Base-by-base conservation (phyloP, 2,888 invertebrate genomes). In the Thera britannica region DNA sequence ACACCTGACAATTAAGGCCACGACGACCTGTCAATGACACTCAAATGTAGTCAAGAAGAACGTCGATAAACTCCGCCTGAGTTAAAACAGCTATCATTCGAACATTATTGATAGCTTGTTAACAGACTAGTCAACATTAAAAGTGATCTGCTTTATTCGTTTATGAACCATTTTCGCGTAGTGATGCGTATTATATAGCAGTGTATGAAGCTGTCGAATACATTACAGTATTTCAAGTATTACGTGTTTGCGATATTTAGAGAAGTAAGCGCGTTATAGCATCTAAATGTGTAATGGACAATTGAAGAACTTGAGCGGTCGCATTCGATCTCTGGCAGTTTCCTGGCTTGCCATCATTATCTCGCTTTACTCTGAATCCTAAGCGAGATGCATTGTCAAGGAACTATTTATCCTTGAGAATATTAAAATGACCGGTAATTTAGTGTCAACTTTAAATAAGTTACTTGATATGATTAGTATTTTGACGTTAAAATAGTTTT, bases 1-100 rank as follows among this genome's bases (percentile, higher is more conserved):
- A 87, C 12, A 89, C 88, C 78, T 90, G 89, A 90, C 65, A 35
- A 56, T 35, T 62, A 7, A 58, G 62, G n/a, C 68, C 49, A 41
- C 38, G 8, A n/a, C 54, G 44, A 3, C 65, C 62, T 49, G 65
- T 69, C 34, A 8, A 65, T 36, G 35, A 58, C 35, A 34, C 5
- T n/a, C 11, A 2, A 7, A 46, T 9, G 9, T 9, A 46, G 44
- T 36, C 35, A 56, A 56, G 4, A 8, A 12, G 35, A 35, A 23
- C 59, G 55, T 55, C 55, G 56, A n/a, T 11, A 41, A 52, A 46
- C 11, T 60, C 64, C 65, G 57, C 57, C 60, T 65, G 55, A 34
- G 49, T 59, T 48, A 36, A 3, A 3, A 54, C 5, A 35, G 57
- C 49, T 51, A 57, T 41, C 62, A 52, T 12, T 41, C 36, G 56